Evolutionary conservation across 2,113 vertebrate genomes (phyloP), one percentile per base, ranked within the genome.

Genomic region (Anseranas semipalmata): DNA sequence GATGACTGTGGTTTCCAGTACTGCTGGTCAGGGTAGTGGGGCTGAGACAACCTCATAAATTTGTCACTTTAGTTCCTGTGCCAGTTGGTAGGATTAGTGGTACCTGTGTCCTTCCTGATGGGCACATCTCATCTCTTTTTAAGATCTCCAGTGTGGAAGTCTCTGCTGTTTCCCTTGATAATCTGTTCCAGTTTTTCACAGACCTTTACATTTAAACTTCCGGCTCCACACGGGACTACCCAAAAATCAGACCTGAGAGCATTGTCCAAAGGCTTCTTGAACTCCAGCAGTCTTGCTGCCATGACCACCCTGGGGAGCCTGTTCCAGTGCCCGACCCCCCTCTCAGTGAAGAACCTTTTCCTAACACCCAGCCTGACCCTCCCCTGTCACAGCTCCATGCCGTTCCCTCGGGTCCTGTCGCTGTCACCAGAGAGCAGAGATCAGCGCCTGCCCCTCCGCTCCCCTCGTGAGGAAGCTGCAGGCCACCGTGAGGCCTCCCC

Each of bases 31-130:
- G 56, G 46, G 58, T 73, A 45, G 30, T 52, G 63, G 30, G 14
- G 8, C 53, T 76, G 39, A 28, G 46, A 8, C 27, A 67, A 14
- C 37, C 37, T 85, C 52, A 17, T 7, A 46, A 79, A 85, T 48
- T 35, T 24, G 33, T 65, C 58, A 27, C 0, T 0, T 16, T 2
- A 0, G 0, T 85, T 78, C 39, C 55, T 60, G 19, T 65, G 48
- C 19, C 1, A 1, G 3, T 24, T 55, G 60, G 33, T 87, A 24
- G 60, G 50, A 22, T 71, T 55, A 48, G 20, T 3, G 3, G 41
- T 18, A 12, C 7, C 37, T 5, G 7, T 55, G 70, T 60, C 46
- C 37, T 85, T 76, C 37, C 46, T 53, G 27, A 22, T 32, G n/a
- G 53, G 35, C 4, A 1, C 1, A 0, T 21, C 15, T 71, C 56